These are phyloP conservation scores for Muscidifurax raptorellus DNA, from an alignment of 1,140 invertebrate genomes.

Conservation along the genomic window DNA sequence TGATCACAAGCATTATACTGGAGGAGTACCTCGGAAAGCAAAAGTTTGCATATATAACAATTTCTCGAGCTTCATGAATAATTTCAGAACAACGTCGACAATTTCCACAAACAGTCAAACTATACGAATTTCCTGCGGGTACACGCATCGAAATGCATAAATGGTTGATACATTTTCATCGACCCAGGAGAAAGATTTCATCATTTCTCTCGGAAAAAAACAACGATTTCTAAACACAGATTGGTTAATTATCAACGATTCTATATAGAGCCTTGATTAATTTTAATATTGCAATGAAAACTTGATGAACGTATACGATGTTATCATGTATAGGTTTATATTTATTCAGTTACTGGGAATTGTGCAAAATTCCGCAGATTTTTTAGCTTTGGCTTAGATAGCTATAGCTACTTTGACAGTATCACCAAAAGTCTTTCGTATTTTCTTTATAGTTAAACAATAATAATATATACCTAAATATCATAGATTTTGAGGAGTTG, in stretches of 20 bases:
- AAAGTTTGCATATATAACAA: background rate
- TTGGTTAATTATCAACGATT: background rate
- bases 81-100: background rate
- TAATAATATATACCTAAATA: constrained; percentile 1
- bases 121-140: constrained; percentile 24
- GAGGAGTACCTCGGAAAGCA: background rate
- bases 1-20: background rate
- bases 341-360: background rate
- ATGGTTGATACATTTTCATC: background rate
- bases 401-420: constrained; percentile 44
- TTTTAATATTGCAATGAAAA: constrained; percentile 10
- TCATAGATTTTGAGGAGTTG: background rate
- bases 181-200: background rate
- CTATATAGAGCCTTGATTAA: background rate
- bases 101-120: background rate
- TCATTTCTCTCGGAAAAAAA: background rate
- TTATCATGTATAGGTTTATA: background rate
- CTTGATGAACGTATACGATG: background rate
- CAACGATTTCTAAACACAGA: background rate
- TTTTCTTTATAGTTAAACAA: constrained; percentile 23
- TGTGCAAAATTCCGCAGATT: background rate
- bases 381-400: constrained; percentile 8
- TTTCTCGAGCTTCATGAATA: background rate
- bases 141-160: background rate
- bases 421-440: constrained; percentile 52